Percentiles rank a stretch among this genome's conserved stretches.
These are phyloP conservation scores for Conomelus anceps DNA, from an alignment of 2,888 invertebrate genomes.

Conservation along the genomic window DNA sequence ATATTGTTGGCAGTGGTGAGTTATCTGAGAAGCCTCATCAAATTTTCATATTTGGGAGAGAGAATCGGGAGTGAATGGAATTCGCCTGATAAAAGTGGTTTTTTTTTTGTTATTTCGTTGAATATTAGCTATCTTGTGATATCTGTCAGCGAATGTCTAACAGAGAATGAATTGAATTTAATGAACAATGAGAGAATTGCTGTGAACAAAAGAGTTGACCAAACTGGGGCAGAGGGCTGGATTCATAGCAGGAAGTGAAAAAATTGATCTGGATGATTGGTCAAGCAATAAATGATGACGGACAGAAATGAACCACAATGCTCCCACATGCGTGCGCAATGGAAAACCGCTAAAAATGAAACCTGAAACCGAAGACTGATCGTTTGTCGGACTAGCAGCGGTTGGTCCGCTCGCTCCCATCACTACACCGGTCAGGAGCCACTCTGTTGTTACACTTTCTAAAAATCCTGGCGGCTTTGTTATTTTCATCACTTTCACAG, in stretches of 20 bases:
- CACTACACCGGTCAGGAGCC: no score
- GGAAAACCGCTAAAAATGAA: not conserved
- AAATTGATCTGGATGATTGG: not conserved
- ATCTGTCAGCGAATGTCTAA: not conserved
- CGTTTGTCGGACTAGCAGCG: not conserved
- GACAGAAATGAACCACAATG: not conserved
- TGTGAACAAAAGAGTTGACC: not conserved
- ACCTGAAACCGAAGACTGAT: not conserved
- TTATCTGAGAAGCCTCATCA: not conserved
- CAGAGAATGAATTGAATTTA: not conserved
- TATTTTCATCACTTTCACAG: not conserved
- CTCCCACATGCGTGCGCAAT: not conserved
- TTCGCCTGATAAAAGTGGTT: not conserved
- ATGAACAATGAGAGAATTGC: not conserved
- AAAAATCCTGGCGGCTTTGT: not conserved
- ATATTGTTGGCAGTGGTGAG: not conserved
- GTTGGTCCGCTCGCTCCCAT: no score
- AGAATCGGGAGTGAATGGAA: not conserved
- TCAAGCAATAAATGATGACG: not conserved
- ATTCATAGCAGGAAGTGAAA: not conserved
- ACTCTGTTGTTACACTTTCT: not conserved
- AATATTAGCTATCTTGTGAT: not conserved
- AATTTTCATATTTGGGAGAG: not conserved
- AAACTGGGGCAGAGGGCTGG: not conserved
- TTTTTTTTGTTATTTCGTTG: not conserved